Conservation (phyloP, 2,888 invertebrate genomes). For the Drosophila cognata region DNA sequence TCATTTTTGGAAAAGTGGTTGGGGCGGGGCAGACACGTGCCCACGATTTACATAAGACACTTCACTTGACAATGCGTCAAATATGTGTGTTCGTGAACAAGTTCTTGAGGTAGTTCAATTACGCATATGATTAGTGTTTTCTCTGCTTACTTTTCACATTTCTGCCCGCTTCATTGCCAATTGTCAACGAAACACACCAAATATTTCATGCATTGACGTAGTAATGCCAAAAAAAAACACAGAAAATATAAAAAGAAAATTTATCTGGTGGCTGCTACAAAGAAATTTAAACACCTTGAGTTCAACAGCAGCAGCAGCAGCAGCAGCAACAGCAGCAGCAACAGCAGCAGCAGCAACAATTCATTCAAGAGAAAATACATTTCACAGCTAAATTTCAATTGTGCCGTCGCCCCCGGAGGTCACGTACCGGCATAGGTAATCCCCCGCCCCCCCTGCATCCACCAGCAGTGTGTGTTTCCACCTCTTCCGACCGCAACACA, state of each 20-base stretch:
- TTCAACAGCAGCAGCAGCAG: conserved; percentile 6
- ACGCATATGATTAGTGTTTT: conserved; percentile 37
- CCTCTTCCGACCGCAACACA: conserved; percentile 44
- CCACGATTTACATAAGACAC: conserved; percentile 58
- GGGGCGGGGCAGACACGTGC: conserved; percentile 45
- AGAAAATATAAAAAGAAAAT: conserved; percentile 26
- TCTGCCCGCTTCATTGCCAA: conserved; percentile 45
- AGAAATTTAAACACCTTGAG: conserved; percentile 64
- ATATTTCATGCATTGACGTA: conserved; percentile 75
- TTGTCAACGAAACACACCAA: conserved; percentile 70
- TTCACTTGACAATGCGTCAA: conserved; percentile 29
- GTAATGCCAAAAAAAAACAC: conserved; percentile 25
- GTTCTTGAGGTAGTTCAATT: conserved; percentile 42
- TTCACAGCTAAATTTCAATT: conserved; percentile 56
- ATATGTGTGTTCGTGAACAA: conserved; percentile 21
- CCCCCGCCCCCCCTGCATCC: not conserved
- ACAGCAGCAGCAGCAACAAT: conserved; percentile 5
- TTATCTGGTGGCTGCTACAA: conserved; percentile 22
- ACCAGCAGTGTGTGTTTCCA: not conserved
- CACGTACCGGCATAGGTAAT: conserved; percentile 4
- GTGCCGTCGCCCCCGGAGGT: conserved; percentile 34
- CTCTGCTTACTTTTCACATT: not conserved
- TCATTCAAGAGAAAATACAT: conserved; percentile 38
- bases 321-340: not conserved
- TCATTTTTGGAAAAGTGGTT: conserved; percentile 4